Percentiles rank a stretch among this genome's conserved stretches.
These are phyloP conservation scores for Subacronicta megacephala DNA, from an alignment of 2,888 invertebrate genomes.

Conservation along the genomic window DNA sequence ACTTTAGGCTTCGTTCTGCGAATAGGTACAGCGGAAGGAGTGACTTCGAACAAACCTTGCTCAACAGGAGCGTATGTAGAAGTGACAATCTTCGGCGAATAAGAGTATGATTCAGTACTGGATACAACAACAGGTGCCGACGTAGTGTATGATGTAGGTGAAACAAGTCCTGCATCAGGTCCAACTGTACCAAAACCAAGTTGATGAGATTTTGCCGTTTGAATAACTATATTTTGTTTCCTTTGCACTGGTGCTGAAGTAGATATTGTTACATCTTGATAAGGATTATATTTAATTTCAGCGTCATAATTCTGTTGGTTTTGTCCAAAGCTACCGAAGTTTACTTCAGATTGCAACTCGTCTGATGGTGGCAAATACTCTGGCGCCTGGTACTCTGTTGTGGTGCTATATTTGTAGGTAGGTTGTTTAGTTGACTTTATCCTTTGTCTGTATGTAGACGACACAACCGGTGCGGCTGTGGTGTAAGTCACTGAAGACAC, in stretches of 20 bases:
- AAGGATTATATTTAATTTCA: constrained; percentile 66
- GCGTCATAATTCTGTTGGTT: constrained; percentile 61
- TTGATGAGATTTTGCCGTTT: constrained; percentile 78
- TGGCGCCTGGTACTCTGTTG: constrained; percentile 71
- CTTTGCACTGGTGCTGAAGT: constrained; percentile 66
- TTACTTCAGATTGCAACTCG: constrained; percentile 61
- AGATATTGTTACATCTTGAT: constrained; percentile 65
- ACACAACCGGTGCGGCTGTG: constrained; percentile 70
- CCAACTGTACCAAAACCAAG: constrained; percentile 78
- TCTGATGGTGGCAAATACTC: constrained; percentile 80
- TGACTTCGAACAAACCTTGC: constrained; percentile 81
- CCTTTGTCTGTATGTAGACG: constrained; percentile 68
- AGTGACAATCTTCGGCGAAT: constrained; percentile 64
- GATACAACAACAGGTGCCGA: constrained; percentile 70
- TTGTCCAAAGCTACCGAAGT: constrained; percentile 67
- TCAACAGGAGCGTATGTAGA: constrained; percentile 76
- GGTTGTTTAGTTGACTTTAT: constrained; percentile 68
- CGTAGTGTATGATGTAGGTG: constrained; percentile 77
- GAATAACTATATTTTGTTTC: constrained; percentile 79
- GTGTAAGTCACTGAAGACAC: constrained; percentile 77
- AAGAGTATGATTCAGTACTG: constrained; percentile 67
- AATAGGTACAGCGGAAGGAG: constrained; percentile 68
- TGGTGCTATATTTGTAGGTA: constrained; percentile 68
- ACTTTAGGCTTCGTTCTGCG: constrained; percentile 84
- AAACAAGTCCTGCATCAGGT: constrained; percentile 76